Base-by-base conservation (phyloP, 2,888 invertebrate genomes). In the Podabrus alpinus region DNA sequence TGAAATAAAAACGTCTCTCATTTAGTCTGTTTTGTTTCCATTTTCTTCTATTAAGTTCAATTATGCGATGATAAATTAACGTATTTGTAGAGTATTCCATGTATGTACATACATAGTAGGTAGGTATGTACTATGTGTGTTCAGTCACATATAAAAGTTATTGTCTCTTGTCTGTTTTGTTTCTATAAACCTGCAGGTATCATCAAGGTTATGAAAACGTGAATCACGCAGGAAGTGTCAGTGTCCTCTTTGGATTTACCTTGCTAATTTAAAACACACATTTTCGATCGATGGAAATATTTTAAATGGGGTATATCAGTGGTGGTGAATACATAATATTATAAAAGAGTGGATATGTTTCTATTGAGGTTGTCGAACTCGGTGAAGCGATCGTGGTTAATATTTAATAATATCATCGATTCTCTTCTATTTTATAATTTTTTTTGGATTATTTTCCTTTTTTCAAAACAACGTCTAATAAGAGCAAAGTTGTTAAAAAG, bases 151-250 rank as follows among this genome's bases (percentile, higher is more conserved):
- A 45, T 45, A 45, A 45, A 45, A 45, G n/a, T 45, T 45, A 45
- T 45, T 45, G 45, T 45, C 45, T 45, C 45, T 2, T n/a, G 45
- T 1, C 45, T 45, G 45, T 45, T 45, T 45, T 45, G 45, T 45
- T 45, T 45, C 7, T 21, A 19, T 64, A 19, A 11, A 64, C n/a
- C n/a, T 64, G 62, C 21, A 64, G 62, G 19, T 21, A 16, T 15
- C 21, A 21, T 21, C 62, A 21, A 64, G 62, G 62, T 7, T 64
- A 21, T 64, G 17, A 17, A 62, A 19, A 71, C 13, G 24, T 77
- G 78, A 77, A 73, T 77, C 77, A 75, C 77, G 69, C 78, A 78
- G 78, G 78, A 78, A 78, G 75, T 71, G 74, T 70, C 70, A 68
- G 62, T 73, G 76, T 73, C 75, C 77, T 73, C 68, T 62, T 21